Percentiles rank a stretch among this genome's conserved stretches.
phyloP scores from a whole-genome alignment of 2,113 vertebrate genomes.

The Pongo abelii region DNA sequence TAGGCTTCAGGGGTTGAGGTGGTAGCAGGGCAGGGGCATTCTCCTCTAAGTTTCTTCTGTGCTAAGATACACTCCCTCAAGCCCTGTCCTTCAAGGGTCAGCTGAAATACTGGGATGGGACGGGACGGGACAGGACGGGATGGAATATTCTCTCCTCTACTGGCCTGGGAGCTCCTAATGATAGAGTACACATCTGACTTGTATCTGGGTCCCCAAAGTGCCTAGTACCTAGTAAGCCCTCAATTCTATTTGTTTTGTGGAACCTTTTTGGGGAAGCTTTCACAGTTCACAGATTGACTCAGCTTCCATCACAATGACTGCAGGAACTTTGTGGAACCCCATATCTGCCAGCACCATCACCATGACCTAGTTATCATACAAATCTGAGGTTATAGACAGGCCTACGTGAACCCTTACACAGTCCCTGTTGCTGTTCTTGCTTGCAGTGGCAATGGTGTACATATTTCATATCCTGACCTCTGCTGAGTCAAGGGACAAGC shows the following conservation, averaged over 20 bases:
- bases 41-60: neutral
- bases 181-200: neutral
- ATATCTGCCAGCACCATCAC: neutral
- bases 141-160: neutral
- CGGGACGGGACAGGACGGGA: neutral
- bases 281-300: neutral
- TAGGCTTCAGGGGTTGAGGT: neutral
- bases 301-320: neutral
- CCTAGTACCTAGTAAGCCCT: neutral
- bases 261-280: neutral
- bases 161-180: neutral
- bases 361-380: neutral
- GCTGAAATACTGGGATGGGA: neutral
- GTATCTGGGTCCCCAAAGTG: neutral
- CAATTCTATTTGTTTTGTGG: neutral
- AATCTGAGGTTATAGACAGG: neutral
- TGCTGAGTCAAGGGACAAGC: neutral
- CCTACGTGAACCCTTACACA: neutral
- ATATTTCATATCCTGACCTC: neutral
- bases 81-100: neutral
- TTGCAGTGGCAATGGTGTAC: neutral
- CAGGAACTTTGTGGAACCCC: neutral
- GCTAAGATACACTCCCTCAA: neutral
- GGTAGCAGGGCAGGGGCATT: no score
- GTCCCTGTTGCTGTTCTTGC: neutral